Evolutionary conservation across 2,113 vertebrate species (phyloP), one percentile per base, ranked within the genome.

Genomic region (Aegotheles bennettii): DNA sequence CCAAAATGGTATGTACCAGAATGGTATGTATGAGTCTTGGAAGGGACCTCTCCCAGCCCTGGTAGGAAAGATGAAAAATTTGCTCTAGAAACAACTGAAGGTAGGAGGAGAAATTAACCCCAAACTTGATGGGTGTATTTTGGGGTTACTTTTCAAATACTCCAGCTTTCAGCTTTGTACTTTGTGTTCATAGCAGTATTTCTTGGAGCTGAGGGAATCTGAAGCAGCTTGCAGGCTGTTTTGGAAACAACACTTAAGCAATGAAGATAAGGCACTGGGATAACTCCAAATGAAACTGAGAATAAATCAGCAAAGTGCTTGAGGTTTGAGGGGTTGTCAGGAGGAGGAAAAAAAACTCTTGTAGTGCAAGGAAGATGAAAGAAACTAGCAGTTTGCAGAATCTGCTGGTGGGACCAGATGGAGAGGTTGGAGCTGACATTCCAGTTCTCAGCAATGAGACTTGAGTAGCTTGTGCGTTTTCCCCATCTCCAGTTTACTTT

Each of bases 141-240:
- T 82, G 78, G 50, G 28, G 29, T 95, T 84, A 56, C 50, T 89
- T 16, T 65, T 95, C 71, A 94, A 69, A 83, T 80, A 53, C 11
- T 48, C 2, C 1, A 87, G 11, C 43, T 68, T 24, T 83, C 21
- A 36, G n/a, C 50, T 86, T 89, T 92, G 69, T 82, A n/a, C 23
- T 73, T 79, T 45, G 21, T 86, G 51, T 87, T 94, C 0, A 0
- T 71, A 81, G 42, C 74, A 67, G 40, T 53, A 40, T 82, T 79
- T 94, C 36, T 71, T 95, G 65, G 42, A 90, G 47, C 60, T 63
- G 56, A 77, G 64, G 38, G 14, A 77, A 56, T 79, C 45, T 91
- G 82, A 92, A 92, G 54, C 82, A 93, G 57, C 82, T 94, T 94
- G 82, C 70, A 90, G 78, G 33, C 63, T 96, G 87, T 95, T 96